Conservation (phyloP, 1,140 invertebrate genomes). For the Coelopa frigida region DNA sequence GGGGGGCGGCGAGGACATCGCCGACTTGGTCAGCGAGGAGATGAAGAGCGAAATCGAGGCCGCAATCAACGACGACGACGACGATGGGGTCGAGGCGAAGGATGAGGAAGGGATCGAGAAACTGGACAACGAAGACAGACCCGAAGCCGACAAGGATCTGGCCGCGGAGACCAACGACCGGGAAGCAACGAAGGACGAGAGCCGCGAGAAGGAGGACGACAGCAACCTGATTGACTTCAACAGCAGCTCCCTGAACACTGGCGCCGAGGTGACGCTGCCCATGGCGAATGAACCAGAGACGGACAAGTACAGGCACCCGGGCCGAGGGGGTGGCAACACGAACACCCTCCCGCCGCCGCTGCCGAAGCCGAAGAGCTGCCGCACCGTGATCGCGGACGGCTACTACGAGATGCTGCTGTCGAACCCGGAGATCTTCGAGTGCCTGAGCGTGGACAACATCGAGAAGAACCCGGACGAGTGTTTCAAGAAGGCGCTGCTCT, state of each 20-base stretch:
- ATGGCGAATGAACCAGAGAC: not conserved
- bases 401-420: slow-evolving; percentile 72
- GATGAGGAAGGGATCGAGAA: slow-evolving; percentile 1
- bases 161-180: slow-evolving; percentile 4
- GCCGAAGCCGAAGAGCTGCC: slow-evolving; percentile 55
- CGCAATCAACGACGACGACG: slow-evolving; percentile 33
- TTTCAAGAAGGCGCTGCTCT: slow-evolving; percentile 79
- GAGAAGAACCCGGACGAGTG: slow-evolving; percentile 83
- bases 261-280: not conserved
- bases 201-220: slow-evolving; percentile 4
- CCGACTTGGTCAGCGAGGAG: slow-evolving; percentile 30
- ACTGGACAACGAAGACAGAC: slow-evolving; percentile 25
- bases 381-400: slow-evolving; percentile 63
- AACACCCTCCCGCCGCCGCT: slow-evolving; percentile 48
- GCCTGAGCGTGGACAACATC: slow-evolving; percentile 52
- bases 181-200: not conserved
- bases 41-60: slow-evolving; percentile 36
- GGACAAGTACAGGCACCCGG: not conserved
- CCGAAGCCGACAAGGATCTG: slow-evolving; percentile 26
- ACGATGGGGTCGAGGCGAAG: slow-evolving; percentile 9
- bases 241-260: not conserved
- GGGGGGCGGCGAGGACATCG: slow-evolving; percentile 40
- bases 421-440: slow-evolving; percentile 65
- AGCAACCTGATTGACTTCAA: slow-evolving; percentile 26
- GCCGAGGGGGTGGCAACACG: not conserved